These are phyloP conservation scores for Drosophila arizonae DNA, from an alignment of 1,140 invertebrate genomes.

Conservation along the genomic window DNA sequence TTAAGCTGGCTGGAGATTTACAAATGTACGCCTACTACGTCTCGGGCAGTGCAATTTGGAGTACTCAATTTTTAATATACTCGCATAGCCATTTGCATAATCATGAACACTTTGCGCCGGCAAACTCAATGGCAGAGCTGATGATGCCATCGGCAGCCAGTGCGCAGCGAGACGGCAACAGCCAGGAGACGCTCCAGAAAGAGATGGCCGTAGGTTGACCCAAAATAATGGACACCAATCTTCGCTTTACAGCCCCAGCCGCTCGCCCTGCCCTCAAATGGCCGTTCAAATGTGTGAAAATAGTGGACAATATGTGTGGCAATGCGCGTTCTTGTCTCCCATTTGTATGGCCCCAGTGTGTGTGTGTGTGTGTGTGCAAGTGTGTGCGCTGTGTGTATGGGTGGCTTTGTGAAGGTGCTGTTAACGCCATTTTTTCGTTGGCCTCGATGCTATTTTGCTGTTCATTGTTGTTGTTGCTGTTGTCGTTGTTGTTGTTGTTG, in stretches of 20 bases:
- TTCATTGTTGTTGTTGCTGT: conserved; percentile 57
- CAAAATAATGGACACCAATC: conserved; percentile 60
- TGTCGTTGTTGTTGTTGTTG: conserved; percentile 59
- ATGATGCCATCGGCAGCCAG: conserved; percentile 34
- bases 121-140: conserved; percentile 40
- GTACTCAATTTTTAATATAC: conserved; percentile 47
- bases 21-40: background rate
- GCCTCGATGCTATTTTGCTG: conserved; percentile 66
- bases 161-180: conserved; percentile 26
- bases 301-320: conserved; percentile 70
- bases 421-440: conserved; percentile 62
- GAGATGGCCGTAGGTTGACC: conserved; percentile 52
- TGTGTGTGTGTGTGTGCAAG: background rate
- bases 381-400: conserved; percentile 26
- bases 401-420: conserved; percentile 47
- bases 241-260: conserved; percentile 22
- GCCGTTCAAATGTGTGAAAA: conserved; percentile 72
- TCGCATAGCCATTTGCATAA: conserved; percentile 41
- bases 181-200: conserved; percentile 15
- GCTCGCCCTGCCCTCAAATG: conserved; percentile 24
- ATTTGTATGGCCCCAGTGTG: conserved; percentile 34
- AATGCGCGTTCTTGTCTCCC: conserved; percentile 48
- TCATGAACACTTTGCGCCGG: conserved; percentile 43
- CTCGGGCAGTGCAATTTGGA: background rate
- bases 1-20: background rate